Base-by-base conservation (phyloP, 2,113 vertebrate species). In the Ondatra zibethicus region DNA sequence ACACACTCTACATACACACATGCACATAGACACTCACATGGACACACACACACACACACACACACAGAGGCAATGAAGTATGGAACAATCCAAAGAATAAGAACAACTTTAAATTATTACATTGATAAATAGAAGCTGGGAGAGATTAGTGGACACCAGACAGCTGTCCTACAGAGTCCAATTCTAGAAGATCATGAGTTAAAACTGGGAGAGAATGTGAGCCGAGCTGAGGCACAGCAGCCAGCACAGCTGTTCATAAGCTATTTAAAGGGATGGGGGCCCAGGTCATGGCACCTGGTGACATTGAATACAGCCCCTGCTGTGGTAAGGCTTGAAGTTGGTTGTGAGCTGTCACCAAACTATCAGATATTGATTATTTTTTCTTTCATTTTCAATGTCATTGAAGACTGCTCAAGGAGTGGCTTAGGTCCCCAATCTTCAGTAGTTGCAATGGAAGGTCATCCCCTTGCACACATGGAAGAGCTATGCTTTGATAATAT, bases 201-300 rank as follows among this genome's bases (percentile, higher is more conserved):
- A 76, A 81, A 92, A 89, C 58, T 52, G 55, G 29, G 58, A 89
- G n/a, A 66, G 82, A 91, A 33, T 65, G 31, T 21, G 65, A 68
- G n/a, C 1, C 19, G 61, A 63, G 42, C 1, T 29, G 61, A 45
- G 50, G 21, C 31, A 42, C 16, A 52, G 39, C 11, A 55, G 42
- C 11, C 33, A 65, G 21, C 14, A 12, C 23, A 47, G 36, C 45
- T 73, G 45, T 27, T 91, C 2, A 23, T 27, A 47, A 42, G 55
- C 45, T 75, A 55, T 78, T 78, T 13, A 12, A 55, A 90, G 42
- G 29, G 8, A 12, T 4, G 6, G 7, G 17, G 10, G 52, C 0
- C 1, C 5, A 31, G 7, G 0, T 4, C 0, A 0, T 2, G 50
- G 29, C 2, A 7, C 29, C 5, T 58, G 52, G 42, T 88, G 58